phyloP scores from a whole-genome alignment of 2,888 invertebrate genomes.

The Heliconius ismenius region DNA sequence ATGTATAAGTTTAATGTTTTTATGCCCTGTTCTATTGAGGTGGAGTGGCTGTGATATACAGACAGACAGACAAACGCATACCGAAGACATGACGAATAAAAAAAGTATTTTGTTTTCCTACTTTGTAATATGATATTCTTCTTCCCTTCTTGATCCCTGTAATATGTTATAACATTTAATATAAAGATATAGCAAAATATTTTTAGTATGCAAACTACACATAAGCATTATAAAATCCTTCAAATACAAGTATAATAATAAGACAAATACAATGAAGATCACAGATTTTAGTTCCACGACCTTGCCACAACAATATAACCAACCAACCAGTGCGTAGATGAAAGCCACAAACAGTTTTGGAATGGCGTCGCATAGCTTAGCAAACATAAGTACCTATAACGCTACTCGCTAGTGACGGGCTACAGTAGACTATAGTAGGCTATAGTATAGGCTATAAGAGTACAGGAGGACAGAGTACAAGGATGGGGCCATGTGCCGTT shows the following conservation, averaged over 20 bases:
- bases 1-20: no score
- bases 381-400: neutral
- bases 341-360: conserved; percentile 5
- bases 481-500: conserved; percentile 49
- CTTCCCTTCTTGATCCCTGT: neutral
- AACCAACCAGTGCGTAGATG: neutral
- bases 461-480: conserved; percentile 19
- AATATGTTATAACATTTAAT: no score
- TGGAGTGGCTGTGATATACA: neutral
- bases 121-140: neutral
- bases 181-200: no score
- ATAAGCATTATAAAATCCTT: neutral
- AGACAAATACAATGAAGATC: neutral
- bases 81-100: neutral
- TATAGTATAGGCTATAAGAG: no score
- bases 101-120: no score
- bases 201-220: neutral
- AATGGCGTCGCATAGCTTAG: conserved; percentile 21
- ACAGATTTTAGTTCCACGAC: neutral
- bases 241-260: neutral
- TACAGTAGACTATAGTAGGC: no score
- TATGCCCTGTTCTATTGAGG: no score
- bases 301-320: conserved; percentile 1
- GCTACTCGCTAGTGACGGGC: no score
- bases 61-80: neutral